These are phyloP conservation scores for Proisotoma minuta DNA, from an alignment of 2,888 invertebrate genomes.

Conservation along the genomic window DNA sequence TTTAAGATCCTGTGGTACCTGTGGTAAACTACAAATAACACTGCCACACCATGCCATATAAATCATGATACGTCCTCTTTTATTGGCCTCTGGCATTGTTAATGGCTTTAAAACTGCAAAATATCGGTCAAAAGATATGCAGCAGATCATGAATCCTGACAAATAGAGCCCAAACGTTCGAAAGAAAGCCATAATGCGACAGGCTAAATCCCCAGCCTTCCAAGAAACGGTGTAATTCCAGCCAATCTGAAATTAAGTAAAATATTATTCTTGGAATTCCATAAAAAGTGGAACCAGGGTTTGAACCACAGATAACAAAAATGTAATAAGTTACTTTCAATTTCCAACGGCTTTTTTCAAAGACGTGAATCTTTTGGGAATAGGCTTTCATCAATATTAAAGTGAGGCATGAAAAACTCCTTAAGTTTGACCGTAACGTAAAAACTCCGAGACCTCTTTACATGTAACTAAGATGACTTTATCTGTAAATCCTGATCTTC, in stretches of 20 bases:
- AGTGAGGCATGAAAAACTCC: no score
- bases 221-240: conserved; percentile 84
- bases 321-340: no score
- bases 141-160: conserved; percentile 80
- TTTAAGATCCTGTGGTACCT: conserved; percentile 58
- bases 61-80: conserved; percentile 70
- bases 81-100: conserved; percentile 62
- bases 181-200: conserved; percentile 80
- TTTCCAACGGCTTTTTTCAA: no score
- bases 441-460: no score
- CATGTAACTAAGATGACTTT: no score
- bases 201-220: conserved; percentile 77
- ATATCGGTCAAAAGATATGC: conserved; percentile 84
- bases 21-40: conserved; percentile 74
- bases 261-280: neutral
- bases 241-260: conserved; percentile 56
- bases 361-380: no score
- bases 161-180: conserved; percentile 79
- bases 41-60: conserved; percentile 74
- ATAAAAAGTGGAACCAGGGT: no score
- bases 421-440: no score
- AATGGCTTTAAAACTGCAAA: conserved; percentile 79
- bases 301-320: no score
- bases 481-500: no score
- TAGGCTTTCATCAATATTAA: no score